Base-by-base conservation (phyloP, 2,113 vertebrate species). In the Lampris incognitus region DNA sequence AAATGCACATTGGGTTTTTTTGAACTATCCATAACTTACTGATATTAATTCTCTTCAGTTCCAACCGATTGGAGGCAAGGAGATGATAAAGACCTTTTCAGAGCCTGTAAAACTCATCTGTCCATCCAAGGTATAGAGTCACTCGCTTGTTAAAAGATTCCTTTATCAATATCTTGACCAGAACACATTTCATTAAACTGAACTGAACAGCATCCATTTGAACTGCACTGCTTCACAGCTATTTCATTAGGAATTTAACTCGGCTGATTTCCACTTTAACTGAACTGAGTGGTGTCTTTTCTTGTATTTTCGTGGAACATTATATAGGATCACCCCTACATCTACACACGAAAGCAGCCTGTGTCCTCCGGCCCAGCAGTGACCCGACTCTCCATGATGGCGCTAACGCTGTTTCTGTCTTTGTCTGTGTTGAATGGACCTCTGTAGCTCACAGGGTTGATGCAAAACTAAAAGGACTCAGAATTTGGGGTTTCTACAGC, bases 101-200 rank as follows among this genome's bases (percentile, higher is more conserved):
- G 76, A 93, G 3, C 82, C 89, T 2, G 0, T 90, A 9, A 13
- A 83, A 74, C 90, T 89, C 55, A 86, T 88, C 72, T 93, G 91
- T 52, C 90, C 90, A 2, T 37, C 89, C 7, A 63, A 89, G 86
- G 90, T 92, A 88, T 9, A 2, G 50, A 41, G 8, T 0, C 1
- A 6, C 41, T 1, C 3, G 63, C n/a, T 1, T 0, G 0, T 0
- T 6, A 1, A n/a, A n/a, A 5, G 52, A 36, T 5, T 51, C 49
- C 38, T 2, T 9, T 3, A 6, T 44, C 11, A 2, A 11, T 51
- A 52, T 40, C 2, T 55, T 55, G 1, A n/a, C 2, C 1, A 4
- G 49, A 46, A 36, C 1, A 3, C 6, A 41, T 51, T 48, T 57
- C 38, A 51, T 10, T 51, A 3, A 51, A 51, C 50, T 51, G 50